Evolutionary conservation across 2,888 invertebrate genomes (phyloP).

Genomic region (Yponomeuta cagnagella): DNA sequence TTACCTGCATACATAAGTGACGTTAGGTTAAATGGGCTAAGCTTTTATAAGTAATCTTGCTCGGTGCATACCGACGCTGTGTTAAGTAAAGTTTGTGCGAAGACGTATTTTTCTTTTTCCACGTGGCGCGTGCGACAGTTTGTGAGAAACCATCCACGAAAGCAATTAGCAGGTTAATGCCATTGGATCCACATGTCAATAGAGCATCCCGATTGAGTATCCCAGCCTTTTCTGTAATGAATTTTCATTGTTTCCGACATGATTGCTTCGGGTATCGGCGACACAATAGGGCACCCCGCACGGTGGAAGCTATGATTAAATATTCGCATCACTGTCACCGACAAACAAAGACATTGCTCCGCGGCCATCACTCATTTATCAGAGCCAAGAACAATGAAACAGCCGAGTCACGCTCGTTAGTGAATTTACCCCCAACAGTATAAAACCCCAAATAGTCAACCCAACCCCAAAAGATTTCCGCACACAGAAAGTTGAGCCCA

Average conservation of each 20-base stretch:
- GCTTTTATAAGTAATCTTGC: no score
- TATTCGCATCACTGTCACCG: conserved; percentile 64
- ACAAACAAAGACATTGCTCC: conserved; percentile 63
- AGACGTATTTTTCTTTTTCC: background rate
- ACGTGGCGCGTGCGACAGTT: background rate
- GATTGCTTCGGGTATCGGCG: conserved; percentile 11
- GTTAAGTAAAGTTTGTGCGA: no score
- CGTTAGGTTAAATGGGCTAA: no score
- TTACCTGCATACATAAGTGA: no score
- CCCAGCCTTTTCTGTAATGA: conserved; percentile 15
- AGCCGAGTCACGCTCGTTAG: conserved; percentile 65
- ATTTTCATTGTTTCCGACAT: conserved; percentile 46
- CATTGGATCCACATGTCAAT: conserved; percentile 1
- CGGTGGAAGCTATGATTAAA: conserved; percentile 53
- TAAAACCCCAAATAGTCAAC: conserved; percentile 38
- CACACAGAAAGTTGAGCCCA: conserved; percentile 1
- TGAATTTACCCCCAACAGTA: conserved; percentile 45
- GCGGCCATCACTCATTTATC: conserved; percentile 71
- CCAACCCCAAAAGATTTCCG: conserved; percentile 19
- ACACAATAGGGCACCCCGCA: background rate
- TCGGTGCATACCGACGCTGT: no score
- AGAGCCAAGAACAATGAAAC: conserved; percentile 64
- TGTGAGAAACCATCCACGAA: background rate
- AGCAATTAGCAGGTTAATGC: background rate
- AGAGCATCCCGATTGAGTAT: background rate